Evolutionary conservation across 53 echinoderm and acorn worm genomes (phyloP), one percentile per base, ranked within the genome.

Genomic region (Echinarachnius parma): DNA sequence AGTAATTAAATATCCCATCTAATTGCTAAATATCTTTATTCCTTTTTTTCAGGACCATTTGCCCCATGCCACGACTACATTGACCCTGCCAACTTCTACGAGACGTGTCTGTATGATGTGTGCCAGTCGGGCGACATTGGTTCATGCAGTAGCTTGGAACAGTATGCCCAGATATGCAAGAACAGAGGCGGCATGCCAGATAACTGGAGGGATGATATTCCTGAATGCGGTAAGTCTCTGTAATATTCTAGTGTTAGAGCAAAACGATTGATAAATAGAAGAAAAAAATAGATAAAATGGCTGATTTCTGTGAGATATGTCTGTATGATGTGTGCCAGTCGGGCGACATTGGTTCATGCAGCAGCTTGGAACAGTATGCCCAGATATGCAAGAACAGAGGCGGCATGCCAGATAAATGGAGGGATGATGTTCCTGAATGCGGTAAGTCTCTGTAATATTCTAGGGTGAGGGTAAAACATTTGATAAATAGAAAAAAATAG

Each of bases 141-240:
- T 19, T 44, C 81, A 20, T 92, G 92, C 53, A 81, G 81, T 76
- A 87, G 66, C 61, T 48, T 92, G 22, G 61, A 77, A 45, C 45
- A 68, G 16, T 92, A 88, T 56, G 87, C 84, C 13, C 28, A 59
- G 45, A 78, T 75, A 7, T 88, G 87, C 53, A 45, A 75, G 35
- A 61, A 84, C 21, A 60, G 45, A 21, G 92, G 92, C 8, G 88
- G 84, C 0, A 54, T 53, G 9, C 80, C 84, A 59, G 82, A 53
- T 20, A 31, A 76, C 29, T 92, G 92, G 92, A 81, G 92, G 53
- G 39, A 28, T 0, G 33, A 34, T 3, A 78, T 74, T 4, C 53
- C 69, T 2, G 57, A 84, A 47, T 92, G 92, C 36, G 78, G 92
- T 92, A 84, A 92, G 92, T 84, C n/a, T n/a, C n/a, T n/a, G n/a